A percentile compares a stretch with the other conserved stretches of the same genome.
Evolutionary conservation across 2,888 invertebrate species (phyloP).

Genomic region (Choreutis nemorana): DNA sequence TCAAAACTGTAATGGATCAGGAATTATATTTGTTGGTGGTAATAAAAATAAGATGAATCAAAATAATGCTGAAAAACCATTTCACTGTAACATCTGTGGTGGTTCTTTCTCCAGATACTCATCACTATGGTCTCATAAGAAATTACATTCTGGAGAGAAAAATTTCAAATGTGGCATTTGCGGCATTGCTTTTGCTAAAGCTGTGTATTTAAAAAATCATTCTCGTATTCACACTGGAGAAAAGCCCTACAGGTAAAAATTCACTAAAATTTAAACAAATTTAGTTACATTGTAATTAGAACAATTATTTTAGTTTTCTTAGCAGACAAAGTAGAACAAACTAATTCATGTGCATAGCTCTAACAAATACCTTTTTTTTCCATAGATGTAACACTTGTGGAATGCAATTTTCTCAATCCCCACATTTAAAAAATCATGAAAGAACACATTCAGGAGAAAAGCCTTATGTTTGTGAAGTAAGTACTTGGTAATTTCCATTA

Average conservation of each 20-base stretch:
- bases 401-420: constrained; percentile 90
- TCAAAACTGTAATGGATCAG: constrained; percentile 89
- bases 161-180: constrained; percentile 90
- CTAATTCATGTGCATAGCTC: no score
- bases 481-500: constrained; percentile 4
- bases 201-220: constrained; percentile 90
- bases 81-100: constrained; percentile 88
- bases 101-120: constrained; percentile 85
- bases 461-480: constrained; percentile 84
- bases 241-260: constrained; percentile 58
- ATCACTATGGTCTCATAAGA: constrained; percentile 88
- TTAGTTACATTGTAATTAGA: no score
- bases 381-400: constrained; percentile 84
- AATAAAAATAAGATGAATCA: constrained; percentile 68
- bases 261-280: no score
- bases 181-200: constrained; percentile 87
- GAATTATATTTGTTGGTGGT: constrained; percentile 81
- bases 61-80: constrained; percentile 78
- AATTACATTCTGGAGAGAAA: constrained; percentile 82
- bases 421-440: constrained; percentile 89
- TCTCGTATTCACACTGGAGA: constrained; percentile 86
- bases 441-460: constrained; percentile 88
- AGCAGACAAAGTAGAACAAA: no score
- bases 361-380: constrained; percentile 11
- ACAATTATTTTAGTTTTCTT: no score